Base-by-base conservation (phyloP, 2,888 invertebrate species). In the Eudasyphora cyanicolor region DNA sequence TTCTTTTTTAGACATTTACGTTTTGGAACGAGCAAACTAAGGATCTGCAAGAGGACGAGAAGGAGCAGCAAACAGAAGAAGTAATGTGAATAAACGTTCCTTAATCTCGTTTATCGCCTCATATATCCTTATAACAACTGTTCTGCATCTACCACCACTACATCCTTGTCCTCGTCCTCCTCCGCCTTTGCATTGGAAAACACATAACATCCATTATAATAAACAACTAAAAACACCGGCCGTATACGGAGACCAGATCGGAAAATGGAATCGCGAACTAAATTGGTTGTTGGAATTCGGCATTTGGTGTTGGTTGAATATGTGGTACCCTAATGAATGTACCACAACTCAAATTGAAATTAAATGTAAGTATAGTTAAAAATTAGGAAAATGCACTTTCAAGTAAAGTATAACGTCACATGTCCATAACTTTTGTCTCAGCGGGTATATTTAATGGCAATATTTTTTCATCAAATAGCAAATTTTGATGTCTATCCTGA, bases 21-120 rank as follows among this genome's bases (percentile, higher is more conserved):
- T 73, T 29, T 75, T 60, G 60, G 45, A 35, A 82, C 14, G 49
- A 74, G 71, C 21, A 49, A 51, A 29, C 27, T n/a, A n/a, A n/a
- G n/a, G n/a, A n/a, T n/a, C n/a, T n/a, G n/a, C n/a, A n/a, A n/a
- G n/a, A 64, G 17, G 21, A 32, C 51, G 69, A 17, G 57, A 75
- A 70, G 42, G 75, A 76, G 77, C 82, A 85, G 38, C 19, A 64
- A 51, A 67, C 73, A 78, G 64, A 24, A 60, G 17, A 80, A 78
- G 71, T 84, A 78, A 84, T 84, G 83, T 75, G 78, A 81, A 81
- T 78, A 84, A 84, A 84, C 60, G 83, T 81, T 87, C 87, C 87
- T 88, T 88, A 89, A 90, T 90, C 89, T 88, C 87, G 86, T 87
- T 88, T 88, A 88, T 88, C 85, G 87, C 84, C 86, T 88, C 88